Conservation (phyloP, 2,888 invertebrate genomes). For the Trypoxylon attenuatum region DNA sequence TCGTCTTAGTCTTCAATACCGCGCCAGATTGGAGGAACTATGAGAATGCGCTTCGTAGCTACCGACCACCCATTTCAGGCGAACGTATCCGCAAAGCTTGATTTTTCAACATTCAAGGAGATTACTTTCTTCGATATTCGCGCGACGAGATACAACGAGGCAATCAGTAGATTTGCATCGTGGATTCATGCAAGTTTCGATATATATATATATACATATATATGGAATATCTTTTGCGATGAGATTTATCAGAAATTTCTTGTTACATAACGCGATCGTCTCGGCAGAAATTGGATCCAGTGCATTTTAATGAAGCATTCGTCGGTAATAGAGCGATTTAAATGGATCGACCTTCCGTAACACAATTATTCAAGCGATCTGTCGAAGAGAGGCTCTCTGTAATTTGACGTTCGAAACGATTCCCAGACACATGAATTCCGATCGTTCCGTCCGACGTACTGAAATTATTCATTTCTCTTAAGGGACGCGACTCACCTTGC, state of each 20-base stretch:
- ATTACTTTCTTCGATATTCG: too few species aligned
- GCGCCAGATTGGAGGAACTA: too few species aligned
- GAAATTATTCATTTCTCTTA: constrained; percentile 56
- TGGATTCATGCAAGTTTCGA: too few species aligned
- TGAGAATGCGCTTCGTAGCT: too few species aligned
- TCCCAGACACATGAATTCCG: constrained; percentile 55
- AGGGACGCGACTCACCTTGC: constrained; percentile 19
- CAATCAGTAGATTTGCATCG: too few species aligned
- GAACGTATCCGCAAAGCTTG: too few species aligned
- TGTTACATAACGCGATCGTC: constrained; percentile 23
- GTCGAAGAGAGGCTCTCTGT: constrained; percentile 45
- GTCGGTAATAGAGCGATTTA: constrained; percentile 54
- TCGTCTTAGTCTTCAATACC: too few species aligned
- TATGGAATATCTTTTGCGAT: constrained; percentile 12
- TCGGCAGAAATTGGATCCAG: constrained; percentile 51
- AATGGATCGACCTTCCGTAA: constrained; percentile 55
- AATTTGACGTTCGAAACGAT: constrained; percentile 59
- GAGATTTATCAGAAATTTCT: constrained; percentile 53
- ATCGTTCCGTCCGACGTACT: constrained; percentile 53
- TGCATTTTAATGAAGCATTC: constrained; percentile 57
- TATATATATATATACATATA: too few species aligned
- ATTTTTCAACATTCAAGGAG: too few species aligned
- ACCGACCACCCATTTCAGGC: too few species aligned
- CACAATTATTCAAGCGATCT: constrained; percentile 56
- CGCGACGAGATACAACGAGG: too few species aligned